Percentiles rank a stretch among this genome's conserved stretches.
Evolutionary conservation across 1,140 invertebrate species (phyloP).

Genomic region (Cydia fagiglandana): DNA sequence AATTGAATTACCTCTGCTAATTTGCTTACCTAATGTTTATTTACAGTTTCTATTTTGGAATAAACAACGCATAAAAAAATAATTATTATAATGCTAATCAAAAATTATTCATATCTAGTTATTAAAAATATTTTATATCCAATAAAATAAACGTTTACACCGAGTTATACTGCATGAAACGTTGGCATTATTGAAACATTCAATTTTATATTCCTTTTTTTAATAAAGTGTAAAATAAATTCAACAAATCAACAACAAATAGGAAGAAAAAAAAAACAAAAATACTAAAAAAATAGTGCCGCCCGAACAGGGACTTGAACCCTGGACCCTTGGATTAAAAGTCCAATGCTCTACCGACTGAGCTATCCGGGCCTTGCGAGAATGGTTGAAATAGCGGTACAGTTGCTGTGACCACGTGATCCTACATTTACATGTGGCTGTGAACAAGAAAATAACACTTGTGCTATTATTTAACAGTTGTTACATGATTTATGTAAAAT

Average conservation of each 20-base stretch:
- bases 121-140: too few relatives aligned
- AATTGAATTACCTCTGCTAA: background rate
- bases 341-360: constrained; percentile 87
- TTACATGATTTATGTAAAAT: background rate
- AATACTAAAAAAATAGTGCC: constrained; percentile 54
- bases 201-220: too few relatives aligned
- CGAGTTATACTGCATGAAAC: too few relatives aligned
- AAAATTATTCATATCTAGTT: too few relatives aligned
- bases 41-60: background rate
- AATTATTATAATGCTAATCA: too few relatives aligned
- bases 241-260: background rate
- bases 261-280: background rate
- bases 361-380: constrained; percentile 82
- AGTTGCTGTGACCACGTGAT: background rate
- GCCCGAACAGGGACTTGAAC: constrained; percentile 87
- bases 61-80: too few relatives aligned
- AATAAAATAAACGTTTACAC: too few relatives aligned
- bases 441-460: background rate
- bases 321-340: constrained; percentile 87
- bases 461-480: constrained; percentile 1
- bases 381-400: background rate
- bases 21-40: too few relatives aligned
- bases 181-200: too few relatives aligned
- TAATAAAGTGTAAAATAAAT: too few relatives aligned
- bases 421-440: background rate